phyloP scores from a whole-genome alignment of 1,140 invertebrate genomes.

The Paralvinella palmiformis region DNA sequence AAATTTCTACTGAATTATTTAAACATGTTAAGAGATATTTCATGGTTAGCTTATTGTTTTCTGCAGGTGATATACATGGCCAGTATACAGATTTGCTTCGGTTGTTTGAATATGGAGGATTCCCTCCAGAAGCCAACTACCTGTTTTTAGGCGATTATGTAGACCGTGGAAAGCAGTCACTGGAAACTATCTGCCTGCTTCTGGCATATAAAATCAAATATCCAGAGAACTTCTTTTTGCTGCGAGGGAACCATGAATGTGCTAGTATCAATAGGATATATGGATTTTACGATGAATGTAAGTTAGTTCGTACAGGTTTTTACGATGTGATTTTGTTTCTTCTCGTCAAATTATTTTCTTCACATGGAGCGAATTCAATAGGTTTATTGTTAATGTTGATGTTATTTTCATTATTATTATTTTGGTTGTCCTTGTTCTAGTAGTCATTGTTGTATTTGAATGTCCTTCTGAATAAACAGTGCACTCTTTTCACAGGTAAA shows the following conservation, averaged over 20 bases:
- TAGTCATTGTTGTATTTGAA: too few species aligned
- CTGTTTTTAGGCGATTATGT: constrained; percentile 60
- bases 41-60: background rate
- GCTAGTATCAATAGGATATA: constrained; percentile 61
- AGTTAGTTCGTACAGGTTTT: constrained; percentile 30
- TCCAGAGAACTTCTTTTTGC: constrained; percentile 61
- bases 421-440: too few species aligned
- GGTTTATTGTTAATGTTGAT: too few species aligned
- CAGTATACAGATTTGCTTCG: constrained; percentile 57
- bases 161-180: constrained; percentile 58
- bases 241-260: constrained; percentile 64
- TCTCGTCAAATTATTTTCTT: background rate
- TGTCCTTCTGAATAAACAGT: too few species aligned
- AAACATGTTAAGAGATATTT: background rate
- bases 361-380: too few species aligned
- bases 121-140: constrained; percentile 57
- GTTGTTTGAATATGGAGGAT: constrained; percentile 57
- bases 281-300: constrained; percentile 55
- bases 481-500: constrained; percentile 52
- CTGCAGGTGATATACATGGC: constrained; percentile 59
- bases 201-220: constrained; percentile 53
- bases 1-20: background rate
- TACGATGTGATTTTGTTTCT: background rate
- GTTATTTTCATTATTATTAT: too few species aligned
- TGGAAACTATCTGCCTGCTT: constrained; percentile 54